Evolutionary conservation across 2,113 vertebrate genomes (phyloP).

Genomic region (Pteropus alecto): DNA sequence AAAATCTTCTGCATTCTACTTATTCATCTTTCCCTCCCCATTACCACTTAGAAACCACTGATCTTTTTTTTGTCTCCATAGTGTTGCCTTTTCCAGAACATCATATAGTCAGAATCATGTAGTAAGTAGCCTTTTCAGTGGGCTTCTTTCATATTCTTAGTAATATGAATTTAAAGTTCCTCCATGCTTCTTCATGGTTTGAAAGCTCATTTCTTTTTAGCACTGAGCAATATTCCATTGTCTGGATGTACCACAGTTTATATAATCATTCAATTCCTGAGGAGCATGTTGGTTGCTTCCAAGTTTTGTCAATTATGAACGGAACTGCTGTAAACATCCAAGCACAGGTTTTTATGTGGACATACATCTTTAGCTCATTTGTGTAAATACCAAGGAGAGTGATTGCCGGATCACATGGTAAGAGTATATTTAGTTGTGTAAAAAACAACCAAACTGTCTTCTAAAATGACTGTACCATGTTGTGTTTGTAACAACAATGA

Average conservation of each 20-base stretch:
- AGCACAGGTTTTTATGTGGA: not conserved
- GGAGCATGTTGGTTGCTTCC: not conserved
- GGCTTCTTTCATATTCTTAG: too few relatives aligned
- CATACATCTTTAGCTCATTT: not conserved
- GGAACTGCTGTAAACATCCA: not conserved
- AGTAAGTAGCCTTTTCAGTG: too few relatives aligned
- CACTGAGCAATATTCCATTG: too few relatives aligned
- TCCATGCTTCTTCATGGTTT: too few relatives aligned
- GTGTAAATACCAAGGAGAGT: not conserved
- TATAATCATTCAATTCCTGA: not conserved
- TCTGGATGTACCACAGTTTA: not conserved
- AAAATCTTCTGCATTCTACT: too few relatives aligned
- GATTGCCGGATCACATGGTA: not conserved
- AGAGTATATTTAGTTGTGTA: not conserved
- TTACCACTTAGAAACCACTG: too few relatives aligned
- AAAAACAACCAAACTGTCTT: not conserved
- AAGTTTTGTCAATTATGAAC: not conserved
- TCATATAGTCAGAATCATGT: too few relatives aligned
- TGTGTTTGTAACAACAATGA: not conserved
- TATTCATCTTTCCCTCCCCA: too few relatives aligned
- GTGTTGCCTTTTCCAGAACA: too few relatives aligned
- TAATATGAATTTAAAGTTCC: too few relatives aligned
- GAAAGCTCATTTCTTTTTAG: too few relatives aligned
- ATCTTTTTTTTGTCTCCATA: too few relatives aligned
- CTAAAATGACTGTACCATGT: not conserved